Evolutionary conservation across 2,888 invertebrate genomes (phyloP).

Genomic region (Nephrotoma appendiculata): DNA sequence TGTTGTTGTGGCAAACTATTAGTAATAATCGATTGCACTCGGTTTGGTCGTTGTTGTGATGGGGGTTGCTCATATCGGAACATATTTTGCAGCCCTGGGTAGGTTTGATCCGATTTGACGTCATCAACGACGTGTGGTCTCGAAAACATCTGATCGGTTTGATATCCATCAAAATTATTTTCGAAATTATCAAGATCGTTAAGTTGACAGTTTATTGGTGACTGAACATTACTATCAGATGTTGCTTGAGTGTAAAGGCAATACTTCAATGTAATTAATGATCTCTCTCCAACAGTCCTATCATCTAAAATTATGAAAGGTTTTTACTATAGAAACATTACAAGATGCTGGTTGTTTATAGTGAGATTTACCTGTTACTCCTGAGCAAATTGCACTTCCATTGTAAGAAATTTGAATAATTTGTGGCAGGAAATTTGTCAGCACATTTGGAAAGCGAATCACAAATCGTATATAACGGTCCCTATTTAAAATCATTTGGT

Average conservation of each 20-base stretch:
- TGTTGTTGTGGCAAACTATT: neutral
- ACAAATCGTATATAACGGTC: conserved; percentile 34
- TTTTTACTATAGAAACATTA: neutral
- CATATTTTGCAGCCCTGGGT: neutral
- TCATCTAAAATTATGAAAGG: neutral
- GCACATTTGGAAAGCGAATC: conserved; percentile 40
- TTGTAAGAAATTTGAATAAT: conserved; percentile 42
- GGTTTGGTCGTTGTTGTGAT: neutral
- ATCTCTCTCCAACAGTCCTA: neutral
- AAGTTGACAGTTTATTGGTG: neutral
- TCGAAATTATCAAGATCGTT: neutral
- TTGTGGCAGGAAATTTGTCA: conserved; percentile 37
- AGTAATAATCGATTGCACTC: neutral
- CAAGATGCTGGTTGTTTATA: neutral
- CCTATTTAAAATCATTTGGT: conserved; percentile 23
- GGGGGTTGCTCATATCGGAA: neutral
- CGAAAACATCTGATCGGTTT: neutral
- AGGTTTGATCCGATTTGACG: neutral
- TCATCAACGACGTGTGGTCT: neutral
- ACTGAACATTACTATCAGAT: neutral
- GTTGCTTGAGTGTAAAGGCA: neutral
- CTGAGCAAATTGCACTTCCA: conserved; percentile 40
- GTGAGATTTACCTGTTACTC: conserved; percentile 35
- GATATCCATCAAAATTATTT: neutral
- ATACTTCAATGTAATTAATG: neutral